Conservation (phyloP, 2,797 vertebrate genomes). For the Eutrigla gurnardus region DNA sequence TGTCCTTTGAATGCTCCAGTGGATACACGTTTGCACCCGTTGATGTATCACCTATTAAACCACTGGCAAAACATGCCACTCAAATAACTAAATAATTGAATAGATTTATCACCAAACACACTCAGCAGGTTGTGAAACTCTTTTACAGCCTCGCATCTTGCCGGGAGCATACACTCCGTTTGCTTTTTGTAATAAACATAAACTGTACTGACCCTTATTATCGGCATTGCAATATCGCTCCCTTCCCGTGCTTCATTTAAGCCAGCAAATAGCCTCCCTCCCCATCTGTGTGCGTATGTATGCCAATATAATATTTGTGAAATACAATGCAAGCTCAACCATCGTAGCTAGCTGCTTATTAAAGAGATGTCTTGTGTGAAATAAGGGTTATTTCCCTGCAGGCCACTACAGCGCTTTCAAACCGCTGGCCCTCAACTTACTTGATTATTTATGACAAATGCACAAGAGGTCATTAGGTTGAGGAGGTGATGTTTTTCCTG, state of each 20-base stretch:
- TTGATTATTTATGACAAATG: conserved; percentile 43
- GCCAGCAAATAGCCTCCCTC: conserved; percentile 3
- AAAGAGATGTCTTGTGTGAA: neutral
- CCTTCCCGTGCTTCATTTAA: conserved; percentile 19
- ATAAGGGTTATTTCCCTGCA: conserved; percentile 40
- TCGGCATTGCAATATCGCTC: conserved; percentile 6
- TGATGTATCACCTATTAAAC: conserved; percentile 3
- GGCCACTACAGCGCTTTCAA: conserved; percentile 9
- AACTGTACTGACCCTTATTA: conserved; percentile 12
- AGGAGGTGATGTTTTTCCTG: conserved; percentile 17
- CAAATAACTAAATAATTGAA: neutral
- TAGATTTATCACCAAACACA: neutral
- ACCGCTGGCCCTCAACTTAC: conserved; percentile 1
- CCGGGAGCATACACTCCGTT: neutral
- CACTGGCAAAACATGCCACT: neutral
- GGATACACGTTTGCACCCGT: neutral
- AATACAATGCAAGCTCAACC: neutral
- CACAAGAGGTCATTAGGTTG: conserved; percentile 40
- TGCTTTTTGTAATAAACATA: conserved; percentile 10
- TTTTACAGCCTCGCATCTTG: neutral
- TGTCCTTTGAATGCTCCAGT: neutral
- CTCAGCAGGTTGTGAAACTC: neutral
- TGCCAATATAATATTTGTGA: conserved; percentile 12
- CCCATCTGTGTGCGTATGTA: neutral
- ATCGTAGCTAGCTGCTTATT: conserved; percentile 20